Base-by-base conservation (phyloP, 2,888 invertebrate species). In the Caenorhabditis sp. region DNA sequence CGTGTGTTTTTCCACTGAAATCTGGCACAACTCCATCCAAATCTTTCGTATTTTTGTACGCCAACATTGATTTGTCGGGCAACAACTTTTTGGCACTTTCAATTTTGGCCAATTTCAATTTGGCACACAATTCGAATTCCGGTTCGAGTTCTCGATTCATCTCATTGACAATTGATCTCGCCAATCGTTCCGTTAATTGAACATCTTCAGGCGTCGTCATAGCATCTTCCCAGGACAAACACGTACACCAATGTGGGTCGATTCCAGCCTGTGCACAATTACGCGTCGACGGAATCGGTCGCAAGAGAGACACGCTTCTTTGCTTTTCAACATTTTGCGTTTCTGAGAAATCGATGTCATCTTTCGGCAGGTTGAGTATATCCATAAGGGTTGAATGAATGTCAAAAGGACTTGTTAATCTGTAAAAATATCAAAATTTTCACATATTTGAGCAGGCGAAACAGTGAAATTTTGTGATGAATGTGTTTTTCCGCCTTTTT, bases 201-300 rank as follows among this genome's bases (percentile, higher is more conserved):
- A 37, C 49, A 62, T 73, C 73, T 21, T 68, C 65, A 4, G 5
- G 4, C 0, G 62, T 66, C 0, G 53, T n/a, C 70, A 75, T 66
- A 0, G 83, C 82, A 67, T 91, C 90, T 75, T 91, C 89, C 95
- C 95, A 96, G n/a, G 91, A 91, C 0, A 95, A 90, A 87, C 97
- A 97, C 0, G 95, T 92, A 88, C 97, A 97, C 96, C 96, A 97
- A 88, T 97, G 96, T 0, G 95, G 92, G 87, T 95, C 95, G 69
- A 97, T 93, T 64, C 92, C 93, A 0, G 96, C 96, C 88, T 94
- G 92, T 57, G 69, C 77, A 60, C 84, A 84, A 1, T 77, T 82
- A 59, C 84, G 58, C 5, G 67, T 60, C 2, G 50, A 58, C 1
- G 83, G 81, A 59, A 83, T 79, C 21, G 75, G 76, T 57, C 83